Evolutionary conservation across 2,888 invertebrate genomes (phyloP), one percentile per base, ranked within the genome.

Genomic region (Dryococelus australis): DNA sequence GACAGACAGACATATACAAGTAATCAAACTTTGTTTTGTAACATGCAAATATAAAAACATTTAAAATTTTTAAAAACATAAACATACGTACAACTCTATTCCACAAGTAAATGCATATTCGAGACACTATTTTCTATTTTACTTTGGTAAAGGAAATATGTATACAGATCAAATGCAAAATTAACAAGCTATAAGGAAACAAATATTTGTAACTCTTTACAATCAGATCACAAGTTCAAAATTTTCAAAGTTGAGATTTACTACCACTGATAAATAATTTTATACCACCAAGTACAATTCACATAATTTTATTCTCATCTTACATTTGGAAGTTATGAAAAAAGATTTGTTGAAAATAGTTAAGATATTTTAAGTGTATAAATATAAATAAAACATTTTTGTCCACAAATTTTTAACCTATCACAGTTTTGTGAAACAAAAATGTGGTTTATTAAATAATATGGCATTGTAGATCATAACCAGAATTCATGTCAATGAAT

Each of bases 31-130:
- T 65, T 65, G 16, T 65, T 65, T 65, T 65, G 65, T 65, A 65
- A 65, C 65, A 65, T 65, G 65, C 65, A 65, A 65, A 65, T 65
- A 65, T 65, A 65, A 65, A 65, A 65, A 65, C 65, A 65, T 65
- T 65, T 65, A 65, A 65, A 65, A 65, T 65, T 65, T 65, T 65
- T 24, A 65, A 65, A 65, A 65, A 65, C 65, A 65, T 65, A 65
- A 65, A 65, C 65, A 65, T 65, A 65, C 65, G 20, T 65, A 65
- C n/a, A n/a, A n/a, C 65, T 65, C 65, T 65, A 65, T 65, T 65
- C 20, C 65, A 65, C 65, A 65, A 65, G 65, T 65, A 65, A 65
- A 65, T 65, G 65, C 65, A 65, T 20, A 65, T 65, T 65, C 65
- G 65, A 65, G 65, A 65, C 65, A 65, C 65, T 65, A 65, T 65